phyloP scores from a whole-genome alignment of 2,888 invertebrate genomes.

The Aquatica leii region DNA sequence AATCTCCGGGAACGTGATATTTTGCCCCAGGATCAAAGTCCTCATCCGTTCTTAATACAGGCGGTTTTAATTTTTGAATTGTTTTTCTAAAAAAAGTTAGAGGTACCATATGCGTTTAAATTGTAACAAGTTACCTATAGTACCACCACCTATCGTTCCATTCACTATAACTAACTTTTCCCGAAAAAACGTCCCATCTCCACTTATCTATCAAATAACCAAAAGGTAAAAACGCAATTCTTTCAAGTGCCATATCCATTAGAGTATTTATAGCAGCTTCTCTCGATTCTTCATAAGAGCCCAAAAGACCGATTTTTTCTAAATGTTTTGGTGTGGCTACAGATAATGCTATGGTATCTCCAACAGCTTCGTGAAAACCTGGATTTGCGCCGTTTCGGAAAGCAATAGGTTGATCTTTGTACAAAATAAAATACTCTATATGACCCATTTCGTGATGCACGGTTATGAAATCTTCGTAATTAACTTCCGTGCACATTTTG shows the following conservation, averaged over 20 bases:
- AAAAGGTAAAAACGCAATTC: slow-evolving; percentile 65
- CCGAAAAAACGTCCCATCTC: slow-evolving; percentile 66
- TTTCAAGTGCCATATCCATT: slow-evolving; percentile 60
- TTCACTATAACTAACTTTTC: slow-evolving; percentile 54
- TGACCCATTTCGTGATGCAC: slow-evolving; percentile 80
- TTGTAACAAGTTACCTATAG: slow-evolving; percentile 9
- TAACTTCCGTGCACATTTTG: slow-evolving; percentile 66
- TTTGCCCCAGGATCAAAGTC: slow-evolving; percentile 63
- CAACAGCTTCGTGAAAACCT: slow-evolving; percentile 71
- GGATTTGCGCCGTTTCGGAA: slow-evolving; percentile 65
- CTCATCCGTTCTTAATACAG: slow-evolving; percentile 55
- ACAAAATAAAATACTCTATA: slow-evolving; percentile 70
- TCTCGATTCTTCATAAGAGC: slow-evolving; percentile 53
- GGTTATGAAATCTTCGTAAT: slow-evolving; percentile 67
- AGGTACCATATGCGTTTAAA: not conserved
- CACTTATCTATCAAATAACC: slow-evolving; percentile 66
- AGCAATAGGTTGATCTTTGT: slow-evolving; percentile 64
- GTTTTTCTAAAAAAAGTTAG: slow-evolving; percentile 52
- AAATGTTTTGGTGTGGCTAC: slow-evolving; percentile 64
- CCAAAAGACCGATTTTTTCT: slow-evolving; percentile 59
- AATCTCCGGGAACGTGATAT: slow-evolving; percentile 60
- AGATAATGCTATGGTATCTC: slow-evolving; percentile 69
- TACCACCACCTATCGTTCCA: slow-evolving; percentile 61
- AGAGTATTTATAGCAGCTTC: slow-evolving; percentile 62
- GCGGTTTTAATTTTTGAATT: slow-evolving; percentile 60